Conservation (phyloP, 2,797 vertebrate genomes). For the Nyctalus aviator region DNA sequence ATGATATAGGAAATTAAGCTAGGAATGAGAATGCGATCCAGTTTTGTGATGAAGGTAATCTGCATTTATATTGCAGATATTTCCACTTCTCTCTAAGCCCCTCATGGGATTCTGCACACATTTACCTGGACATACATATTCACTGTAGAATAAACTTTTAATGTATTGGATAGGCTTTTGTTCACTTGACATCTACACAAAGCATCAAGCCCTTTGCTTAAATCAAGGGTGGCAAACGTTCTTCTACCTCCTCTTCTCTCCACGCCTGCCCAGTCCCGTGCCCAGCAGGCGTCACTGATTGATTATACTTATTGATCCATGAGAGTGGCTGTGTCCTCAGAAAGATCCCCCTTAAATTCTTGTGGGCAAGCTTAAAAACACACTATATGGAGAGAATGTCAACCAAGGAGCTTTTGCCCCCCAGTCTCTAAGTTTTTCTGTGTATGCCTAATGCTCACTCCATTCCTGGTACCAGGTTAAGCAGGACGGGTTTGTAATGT, state of each 20-base stretch:
- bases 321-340: background rate
- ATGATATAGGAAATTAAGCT: constrained; percentile 77
- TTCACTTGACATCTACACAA: constrained; percentile 44
- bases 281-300: background rate
- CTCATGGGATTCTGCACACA: constrained; percentile 61
- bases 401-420: background rate
- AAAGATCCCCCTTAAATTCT: background rate
- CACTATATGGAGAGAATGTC: background rate
- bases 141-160: constrained; percentile 52
- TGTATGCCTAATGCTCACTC: background rate
- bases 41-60: constrained; percentile 64
- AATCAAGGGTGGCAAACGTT: background rate
- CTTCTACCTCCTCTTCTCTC: background rate
- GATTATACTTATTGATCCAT: background rate
- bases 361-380: background rate
- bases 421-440: background rate
- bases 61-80: constrained; percentile 73
- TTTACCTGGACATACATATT: constrained; percentile 75
- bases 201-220: background rate
- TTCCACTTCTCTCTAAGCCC: constrained; percentile 68
- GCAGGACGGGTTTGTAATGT: background rate
- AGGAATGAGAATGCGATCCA: constrained; percentile 72
- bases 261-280: background rate
- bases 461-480: background rate
- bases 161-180: constrained; percentile 53